Evolutionary conservation across 2,888 invertebrate species (phyloP), one percentile per base, ranked within the genome.

Genomic region (Penaeus monodon): DNA sequence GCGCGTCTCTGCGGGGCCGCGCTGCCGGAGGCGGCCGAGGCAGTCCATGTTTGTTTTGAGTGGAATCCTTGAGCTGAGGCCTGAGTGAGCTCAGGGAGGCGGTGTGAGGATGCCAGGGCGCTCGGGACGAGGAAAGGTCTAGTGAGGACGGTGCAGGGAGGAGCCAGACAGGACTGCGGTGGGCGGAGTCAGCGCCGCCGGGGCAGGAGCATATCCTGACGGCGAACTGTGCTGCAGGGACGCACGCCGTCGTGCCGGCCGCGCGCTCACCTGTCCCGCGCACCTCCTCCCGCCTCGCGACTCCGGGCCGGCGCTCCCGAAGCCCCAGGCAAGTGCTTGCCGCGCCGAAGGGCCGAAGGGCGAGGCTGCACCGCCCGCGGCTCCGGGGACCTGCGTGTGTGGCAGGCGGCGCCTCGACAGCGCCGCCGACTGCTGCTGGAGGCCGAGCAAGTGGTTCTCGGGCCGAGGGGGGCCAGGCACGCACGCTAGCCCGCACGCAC

Each of bases 1-100:
- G 78, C 78, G 83, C 78, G 63, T 65, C 29, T 20, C 78, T 78
- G 84, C 73, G 78, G 84, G 76, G 84, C 77, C 78, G 76, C 77
- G 84, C 68, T 78, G 78, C 84, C 78, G 84, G 24, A 33, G 33
- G 63, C n/a, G n/a, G n/a, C 79, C 27, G 29, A n/a, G 24, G n/a
- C 65, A 38, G 64, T 80, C 80, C 80, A 80, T 80, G 80, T 65
- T 80, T 57, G 80, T 65, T 65, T 44, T 80, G 65, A 80, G 68
- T 66, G 81, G 64, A 65, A 2, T 79, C 29, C 78, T 79, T 79
- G 78, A 79, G 57, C 78, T 81, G 66, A n/a, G 49, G 38, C 68
- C 68, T 65, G 81, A 81, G 81, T 68, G n/a, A 81, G 65, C 38
- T 68, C 68, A 66, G 66, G 68, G 68, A 38, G 81, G 81, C 49